phyloP scores from a whole-genome alignment of 2,797 vertebrate species.

The Lerista edwardsae region DNA sequence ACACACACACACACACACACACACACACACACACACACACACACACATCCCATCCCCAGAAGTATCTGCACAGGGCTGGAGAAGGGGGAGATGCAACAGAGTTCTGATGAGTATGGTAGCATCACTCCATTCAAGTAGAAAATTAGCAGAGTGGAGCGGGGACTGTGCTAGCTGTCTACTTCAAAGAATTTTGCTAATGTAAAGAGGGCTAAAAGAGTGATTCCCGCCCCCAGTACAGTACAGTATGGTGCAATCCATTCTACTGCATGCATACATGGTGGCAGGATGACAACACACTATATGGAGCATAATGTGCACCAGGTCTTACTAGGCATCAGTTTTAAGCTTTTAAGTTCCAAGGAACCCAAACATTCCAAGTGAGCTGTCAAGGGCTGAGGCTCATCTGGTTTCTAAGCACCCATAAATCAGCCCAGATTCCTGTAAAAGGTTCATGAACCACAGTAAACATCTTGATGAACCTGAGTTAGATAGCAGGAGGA shows the following conservation, averaged over 20 bases:
- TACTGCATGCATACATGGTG: neutral
- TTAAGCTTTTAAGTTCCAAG: neutral
- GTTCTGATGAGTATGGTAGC: neutral
- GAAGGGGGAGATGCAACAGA: neutral
- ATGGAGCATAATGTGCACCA: neutral
- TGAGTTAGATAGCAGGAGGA: conserved; percentile 4
- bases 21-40: no score
- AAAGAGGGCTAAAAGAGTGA: neutral
- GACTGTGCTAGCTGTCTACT: neutral
- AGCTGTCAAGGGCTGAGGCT: neutral
- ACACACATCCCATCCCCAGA: no score
- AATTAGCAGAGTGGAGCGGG: neutral
- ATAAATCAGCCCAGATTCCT: neutral
- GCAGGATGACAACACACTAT: no score
- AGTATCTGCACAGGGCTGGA: no score
- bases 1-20: no score
- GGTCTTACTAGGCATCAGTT: neutral
- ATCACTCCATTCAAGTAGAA: neutral
- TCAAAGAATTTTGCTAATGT: neutral
- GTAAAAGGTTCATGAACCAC: neutral
- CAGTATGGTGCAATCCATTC: neutral
- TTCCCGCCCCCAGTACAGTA: neutral
- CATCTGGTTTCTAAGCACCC: neutral
- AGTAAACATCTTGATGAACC: neutral
- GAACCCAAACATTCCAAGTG: neutral